A percentile compares a stretch with the other conserved stretches of the same genome.
Evolutionary conservation across 2,113 vertebrate species (phyloP).

Genomic region (Sinosuthora webbiana): DNA sequence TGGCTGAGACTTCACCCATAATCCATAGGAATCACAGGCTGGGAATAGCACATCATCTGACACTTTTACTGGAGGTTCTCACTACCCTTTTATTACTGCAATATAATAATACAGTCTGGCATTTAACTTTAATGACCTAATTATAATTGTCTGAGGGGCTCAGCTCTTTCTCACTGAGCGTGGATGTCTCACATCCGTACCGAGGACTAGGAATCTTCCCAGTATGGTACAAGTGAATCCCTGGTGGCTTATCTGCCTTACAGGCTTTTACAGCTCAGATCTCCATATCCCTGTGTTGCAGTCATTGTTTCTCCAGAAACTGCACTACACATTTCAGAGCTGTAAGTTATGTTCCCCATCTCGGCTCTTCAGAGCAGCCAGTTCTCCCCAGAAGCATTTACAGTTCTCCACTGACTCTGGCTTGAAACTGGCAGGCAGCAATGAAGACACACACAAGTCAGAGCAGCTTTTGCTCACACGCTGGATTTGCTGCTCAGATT

Average conservation of each 20-base stretch:
- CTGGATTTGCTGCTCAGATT: background rate
- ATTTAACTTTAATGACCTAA: background rate
- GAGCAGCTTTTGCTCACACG: background rate
- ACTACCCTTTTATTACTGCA: background rate
- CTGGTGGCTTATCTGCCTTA: background rate
- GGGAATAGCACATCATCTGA: background rate
- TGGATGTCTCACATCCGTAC: fast-evolving
- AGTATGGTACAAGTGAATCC: background rate
- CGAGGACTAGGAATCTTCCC: background rate
- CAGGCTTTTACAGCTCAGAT: background rate
- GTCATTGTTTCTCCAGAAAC: background rate
- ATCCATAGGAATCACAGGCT: background rate
- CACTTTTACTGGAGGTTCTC: background rate
- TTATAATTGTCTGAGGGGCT: background rate
- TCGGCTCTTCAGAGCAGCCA: background rate
- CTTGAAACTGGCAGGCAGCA: background rate
- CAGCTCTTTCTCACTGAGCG: background rate
- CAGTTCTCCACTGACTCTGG: background rate
- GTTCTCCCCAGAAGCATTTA: background rate
- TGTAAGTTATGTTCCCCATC: background rate
- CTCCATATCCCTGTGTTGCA: background rate
- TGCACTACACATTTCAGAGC: background rate
- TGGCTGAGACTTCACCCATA: background rate
- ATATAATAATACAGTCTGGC: slow-evolving; percentile 2
- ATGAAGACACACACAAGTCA: background rate